phyloP scores from a whole-genome alignment of 30 jellyfish, hydroid and myxozoan species.

The Aurelia aurita complex sp. Pacific region DNA sequence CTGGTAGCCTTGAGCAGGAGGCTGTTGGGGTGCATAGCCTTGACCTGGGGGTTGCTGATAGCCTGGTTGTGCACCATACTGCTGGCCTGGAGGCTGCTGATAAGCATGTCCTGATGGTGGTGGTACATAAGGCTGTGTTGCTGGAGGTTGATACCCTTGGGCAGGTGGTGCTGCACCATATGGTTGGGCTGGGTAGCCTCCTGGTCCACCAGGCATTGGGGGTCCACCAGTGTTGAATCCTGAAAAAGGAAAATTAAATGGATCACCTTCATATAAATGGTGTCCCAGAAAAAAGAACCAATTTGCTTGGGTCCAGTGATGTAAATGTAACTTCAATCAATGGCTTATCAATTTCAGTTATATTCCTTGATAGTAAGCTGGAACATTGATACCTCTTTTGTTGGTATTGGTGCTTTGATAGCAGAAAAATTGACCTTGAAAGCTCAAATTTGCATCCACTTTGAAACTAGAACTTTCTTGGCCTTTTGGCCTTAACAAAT shows the following conservation, averaged over 20 bases:
- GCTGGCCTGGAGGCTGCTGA: conserved; percentile 67
- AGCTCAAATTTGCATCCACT: not conserved
- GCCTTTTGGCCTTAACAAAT: too few species aligned
- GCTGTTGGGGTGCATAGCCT: conserved; percentile 57
- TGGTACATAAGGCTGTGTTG: conserved; percentile 51
- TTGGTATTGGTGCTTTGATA: too few species aligned
- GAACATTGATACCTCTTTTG: too few species aligned
- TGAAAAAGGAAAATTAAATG: not conserved
- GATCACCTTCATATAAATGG: not conserved
- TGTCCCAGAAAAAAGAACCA: not conserved
- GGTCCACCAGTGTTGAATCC: conserved; percentile 45
- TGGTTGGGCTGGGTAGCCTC: conserved; percentile 10
- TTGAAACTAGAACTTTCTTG: too few species aligned
- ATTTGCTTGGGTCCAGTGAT: too few species aligned
- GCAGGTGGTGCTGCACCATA: conserved; percentile 61
- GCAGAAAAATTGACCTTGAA: not conserved
- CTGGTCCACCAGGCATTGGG: conserved; percentile 9
- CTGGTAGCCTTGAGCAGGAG: conserved; percentile 26
- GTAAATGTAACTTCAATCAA: too few species aligned
- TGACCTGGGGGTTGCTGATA: conserved; percentile 80
- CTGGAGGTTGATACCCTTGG: conserved; percentile 64
- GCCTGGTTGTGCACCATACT: conserved; percentile 73
- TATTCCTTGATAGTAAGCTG: too few species aligned
- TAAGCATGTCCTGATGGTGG: conserved; percentile 68
- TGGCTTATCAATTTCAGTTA: too few species aligned